Conservation (phyloP, 1,140 invertebrate genomes). For the Cyrtorhinus lividipennis region DNA sequence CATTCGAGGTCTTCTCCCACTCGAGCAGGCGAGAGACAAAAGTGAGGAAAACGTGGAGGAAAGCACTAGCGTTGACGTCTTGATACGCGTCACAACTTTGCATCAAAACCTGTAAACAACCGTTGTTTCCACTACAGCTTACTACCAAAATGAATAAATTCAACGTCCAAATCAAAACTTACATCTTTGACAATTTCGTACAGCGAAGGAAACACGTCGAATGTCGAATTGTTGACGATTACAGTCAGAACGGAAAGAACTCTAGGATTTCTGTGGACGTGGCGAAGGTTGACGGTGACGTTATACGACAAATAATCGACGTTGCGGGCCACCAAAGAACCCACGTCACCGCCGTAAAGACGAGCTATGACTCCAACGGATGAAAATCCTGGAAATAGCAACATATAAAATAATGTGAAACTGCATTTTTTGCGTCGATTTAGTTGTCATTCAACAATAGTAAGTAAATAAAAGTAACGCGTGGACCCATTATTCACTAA, state of each 20-base stretch:
- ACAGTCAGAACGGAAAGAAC: slow-evolving; percentile 43
- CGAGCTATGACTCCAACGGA: slow-evolving; percentile 38
- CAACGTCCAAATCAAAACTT: too few species aligned
- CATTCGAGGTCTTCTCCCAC: not conserved
- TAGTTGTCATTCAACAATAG: too few species aligned
- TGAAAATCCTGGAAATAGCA: slow-evolving; percentile 36
- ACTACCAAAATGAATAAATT: too few species aligned
- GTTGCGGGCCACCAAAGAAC: slow-evolving; percentile 40
- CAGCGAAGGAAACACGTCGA: slow-evolving; percentile 41
- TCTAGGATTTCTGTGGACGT: slow-evolving; percentile 34
- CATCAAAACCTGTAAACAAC: slow-evolving; percentile 37
- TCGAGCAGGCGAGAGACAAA: slow-evolving; percentile 38
- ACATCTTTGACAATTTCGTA: slow-evolving; percentile 47
- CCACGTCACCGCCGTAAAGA: slow-evolving; percentile 33
- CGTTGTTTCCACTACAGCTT: too few species aligned
- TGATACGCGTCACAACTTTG: slow-evolving; percentile 41
- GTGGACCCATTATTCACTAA: too few species aligned
- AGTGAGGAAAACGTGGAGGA: slow-evolving; percentile 46
- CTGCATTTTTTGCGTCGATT: too few species aligned
- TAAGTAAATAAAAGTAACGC: too few species aligned
- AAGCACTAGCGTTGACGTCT: slow-evolving; percentile 36
- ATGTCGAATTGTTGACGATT: slow-evolving; percentile 45
- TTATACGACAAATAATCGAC: slow-evolving; percentile 51
- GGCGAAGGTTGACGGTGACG: slow-evolving; percentile 42
- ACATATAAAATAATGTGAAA: too few species aligned